These are phyloP conservation scores for Typhlichthys subterraneus DNA, from an alignment of 2,797 vertebrate species.

Conservation along the genomic window DNA sequence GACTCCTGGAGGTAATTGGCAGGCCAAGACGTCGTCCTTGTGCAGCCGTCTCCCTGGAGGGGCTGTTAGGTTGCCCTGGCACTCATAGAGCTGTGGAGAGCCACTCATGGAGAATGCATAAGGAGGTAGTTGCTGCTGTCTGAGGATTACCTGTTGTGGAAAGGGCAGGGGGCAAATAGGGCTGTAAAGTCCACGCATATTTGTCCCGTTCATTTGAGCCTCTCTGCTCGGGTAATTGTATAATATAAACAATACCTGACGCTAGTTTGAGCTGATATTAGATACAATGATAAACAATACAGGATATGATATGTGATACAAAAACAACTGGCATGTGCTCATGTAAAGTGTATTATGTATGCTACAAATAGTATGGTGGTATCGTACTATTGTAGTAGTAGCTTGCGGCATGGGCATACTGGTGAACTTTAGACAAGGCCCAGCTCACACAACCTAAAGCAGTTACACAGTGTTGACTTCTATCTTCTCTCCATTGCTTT, in stretches of 20 bases:
- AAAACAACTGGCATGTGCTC: too few relatives aligned
- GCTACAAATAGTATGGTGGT: not conserved
- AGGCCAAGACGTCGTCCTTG: conserved; percentile 45
- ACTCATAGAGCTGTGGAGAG: conserved; percentile 37
- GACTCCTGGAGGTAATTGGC: conserved; percentile 71
- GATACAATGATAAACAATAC: too few relatives aligned
- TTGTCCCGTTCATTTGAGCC: conserved; percentile 23
- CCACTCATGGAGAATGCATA: conserved; percentile 70
- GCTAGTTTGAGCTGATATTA: not conserved
- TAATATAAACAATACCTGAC: not conserved
- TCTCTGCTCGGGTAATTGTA: not conserved
- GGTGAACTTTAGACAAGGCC: not conserved
- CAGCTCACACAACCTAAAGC: too few relatives aligned
- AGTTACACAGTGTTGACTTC: not conserved
- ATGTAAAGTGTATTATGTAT: not conserved
- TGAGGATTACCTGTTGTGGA: conserved; percentile 52
- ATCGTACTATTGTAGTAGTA: not conserved
- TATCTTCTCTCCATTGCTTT: not conserved
- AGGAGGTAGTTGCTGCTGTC: conserved; percentile 55
- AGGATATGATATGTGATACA: too few relatives aligned
- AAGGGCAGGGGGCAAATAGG: conserved; percentile 42
- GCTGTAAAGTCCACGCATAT: conserved; percentile 30
- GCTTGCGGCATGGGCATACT: not conserved
- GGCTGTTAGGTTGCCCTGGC: conserved; percentile 59
- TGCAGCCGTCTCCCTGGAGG: conserved; percentile 60